Conservation (phyloP, 2,113 vertebrate genomes). For the Tragelaphus imberbis region DNA sequence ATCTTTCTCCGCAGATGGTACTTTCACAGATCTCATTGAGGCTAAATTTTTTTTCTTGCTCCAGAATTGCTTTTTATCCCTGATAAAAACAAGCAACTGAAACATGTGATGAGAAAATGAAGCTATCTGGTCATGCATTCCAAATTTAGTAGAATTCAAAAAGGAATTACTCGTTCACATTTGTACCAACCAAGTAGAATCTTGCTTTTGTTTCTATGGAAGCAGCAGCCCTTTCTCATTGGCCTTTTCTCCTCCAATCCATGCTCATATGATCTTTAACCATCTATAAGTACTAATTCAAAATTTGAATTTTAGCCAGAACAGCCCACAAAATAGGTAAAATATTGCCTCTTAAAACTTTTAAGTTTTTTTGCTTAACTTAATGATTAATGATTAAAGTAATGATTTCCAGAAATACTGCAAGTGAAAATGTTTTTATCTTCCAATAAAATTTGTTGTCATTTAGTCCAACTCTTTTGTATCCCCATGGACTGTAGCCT, state of each 20-base stretch:
- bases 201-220: conserved; percentile 45
- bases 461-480: neutral
- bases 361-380: neutral
- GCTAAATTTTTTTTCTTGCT: neutral
- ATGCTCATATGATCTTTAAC: neutral
- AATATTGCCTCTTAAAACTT: conserved; percentile 7
- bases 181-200: neutral
- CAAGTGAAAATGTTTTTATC: neutral
- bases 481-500: neutral
- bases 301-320: conserved; percentile 9
- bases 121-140: neutral
- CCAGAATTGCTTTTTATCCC: neutral
- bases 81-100: neutral
- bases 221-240: neutral
- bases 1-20: neutral
- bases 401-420: conserved; percentile 48
- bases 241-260: neutral
- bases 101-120: conserved; percentile 18
- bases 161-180: neutral
- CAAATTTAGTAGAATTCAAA: conserved; percentile 1
- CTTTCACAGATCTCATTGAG: neutral
- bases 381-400: neutral
- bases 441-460: neutral
- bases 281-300: neutral
- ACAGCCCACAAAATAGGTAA: neutral